Percentiles rank a stretch among this genome's conserved stretches.
These are phyloP conservation scores for Cancer borealis DNA, from an alignment of 2,888 invertebrate species.

Conservation along the genomic window DNA sequence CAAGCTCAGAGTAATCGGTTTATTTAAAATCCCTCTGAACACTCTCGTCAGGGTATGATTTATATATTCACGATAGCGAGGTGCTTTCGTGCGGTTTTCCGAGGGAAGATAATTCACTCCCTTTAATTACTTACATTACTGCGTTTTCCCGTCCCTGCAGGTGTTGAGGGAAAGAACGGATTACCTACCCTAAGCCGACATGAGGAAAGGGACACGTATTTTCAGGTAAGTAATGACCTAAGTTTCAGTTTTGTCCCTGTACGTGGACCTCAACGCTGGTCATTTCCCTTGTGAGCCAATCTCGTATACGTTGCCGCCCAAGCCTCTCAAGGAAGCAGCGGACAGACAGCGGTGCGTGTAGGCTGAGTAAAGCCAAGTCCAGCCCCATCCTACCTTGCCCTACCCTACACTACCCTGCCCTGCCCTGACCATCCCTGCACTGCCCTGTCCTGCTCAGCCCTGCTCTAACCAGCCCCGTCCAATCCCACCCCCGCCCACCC, in stretches of 20 bases:
- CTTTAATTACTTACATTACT: constrained; percentile 9
- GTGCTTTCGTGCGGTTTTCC: background rate
- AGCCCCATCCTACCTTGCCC: background rate
- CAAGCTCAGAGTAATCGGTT: constrained; percentile 50
- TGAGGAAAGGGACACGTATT: background rate
- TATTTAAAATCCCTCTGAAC: constrained; percentile 43
- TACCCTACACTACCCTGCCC: background rate
- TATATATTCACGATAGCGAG: constrained; percentile 37
- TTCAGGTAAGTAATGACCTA: background rate
- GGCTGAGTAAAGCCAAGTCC: background rate
- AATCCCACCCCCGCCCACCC: background rate
- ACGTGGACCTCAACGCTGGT: background rate
- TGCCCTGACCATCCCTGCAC: background rate
- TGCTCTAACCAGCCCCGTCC: background rate
- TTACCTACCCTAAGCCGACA: background rate
- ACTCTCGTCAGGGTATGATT: constrained; percentile 11
- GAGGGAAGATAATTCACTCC: constrained; percentile 9
- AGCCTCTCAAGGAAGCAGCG: background rate
- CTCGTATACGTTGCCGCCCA: background rate
- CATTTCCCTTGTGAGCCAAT: background rate
- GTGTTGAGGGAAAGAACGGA: background rate
- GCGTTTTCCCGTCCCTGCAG: background rate
- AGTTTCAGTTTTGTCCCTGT: background rate
- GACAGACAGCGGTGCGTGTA: background rate
- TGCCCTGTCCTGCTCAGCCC: background rate